Evolutionary conservation across 1,140 invertebrate species (phyloP).

Genomic region (Drosophila repleta): DNA sequence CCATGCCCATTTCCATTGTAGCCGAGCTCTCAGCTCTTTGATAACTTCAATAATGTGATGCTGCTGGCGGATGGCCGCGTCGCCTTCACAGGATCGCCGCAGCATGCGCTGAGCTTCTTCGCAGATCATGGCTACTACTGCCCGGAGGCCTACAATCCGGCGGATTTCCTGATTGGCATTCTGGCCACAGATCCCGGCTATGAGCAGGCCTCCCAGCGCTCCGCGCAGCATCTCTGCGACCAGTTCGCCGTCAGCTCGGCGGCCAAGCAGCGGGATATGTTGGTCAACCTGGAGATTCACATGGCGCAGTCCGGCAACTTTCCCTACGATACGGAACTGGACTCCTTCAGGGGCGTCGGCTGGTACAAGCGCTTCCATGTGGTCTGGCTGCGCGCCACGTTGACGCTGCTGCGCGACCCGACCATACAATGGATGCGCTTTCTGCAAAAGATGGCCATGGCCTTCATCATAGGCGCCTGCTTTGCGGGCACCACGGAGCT

Average conservation of each 20-base stretch:
- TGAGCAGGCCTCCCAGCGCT: conserved; percentile 87
- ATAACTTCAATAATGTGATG: conserved; percentile 93
- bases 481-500: conserved; percentile 88
- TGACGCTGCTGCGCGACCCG: conserved; percentile 89
- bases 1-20: not conserved
- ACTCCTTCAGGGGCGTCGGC: conserved; percentile 85
- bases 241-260: conserved; percentile 90
- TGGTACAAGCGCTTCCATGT: conserved; percentile 89
- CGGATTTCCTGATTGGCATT: conserved; percentile 95
- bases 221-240: conserved; percentile 90
- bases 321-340: conserved; percentile 74
- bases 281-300: conserved; percentile 88
- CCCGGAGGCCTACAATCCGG: conserved; percentile 94
- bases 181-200: conserved; percentile 91
- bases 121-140: conserved; percentile 91
- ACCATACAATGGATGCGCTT: conserved; percentile 88
- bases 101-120: conserved; percentile 92
- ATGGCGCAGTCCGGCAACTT: conserved; percentile 84
- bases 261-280: conserved; percentile 89
- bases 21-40: conserved; percentile 96
- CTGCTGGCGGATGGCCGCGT: conserved; percentile 95
- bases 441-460: conserved; percentile 92
- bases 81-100: conserved; percentile 92
- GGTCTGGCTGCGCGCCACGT: conserved; percentile 88
- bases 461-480: conserved; percentile 90